Evolutionary conservation across 1,140 invertebrate species (phyloP).

Genomic region (Musca domestica): DNA sequence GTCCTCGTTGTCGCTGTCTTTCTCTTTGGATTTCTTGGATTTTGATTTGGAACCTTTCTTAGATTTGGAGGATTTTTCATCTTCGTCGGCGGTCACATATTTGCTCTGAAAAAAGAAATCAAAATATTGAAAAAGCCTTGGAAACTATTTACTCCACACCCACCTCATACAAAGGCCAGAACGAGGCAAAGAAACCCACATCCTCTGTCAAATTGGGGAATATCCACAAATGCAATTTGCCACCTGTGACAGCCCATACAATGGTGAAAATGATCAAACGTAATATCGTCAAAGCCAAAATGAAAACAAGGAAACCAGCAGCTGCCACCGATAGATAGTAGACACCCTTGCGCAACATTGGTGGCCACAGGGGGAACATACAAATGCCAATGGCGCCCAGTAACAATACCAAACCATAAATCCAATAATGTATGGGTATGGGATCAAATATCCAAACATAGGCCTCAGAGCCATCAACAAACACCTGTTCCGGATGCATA

Average conservation of each 20-base stretch:
- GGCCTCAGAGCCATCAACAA: conserved; percentile 90
- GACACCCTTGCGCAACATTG: conserved; percentile 86
- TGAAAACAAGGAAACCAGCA: conserved; percentile 90
- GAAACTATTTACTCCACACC: conserved; percentile 29
- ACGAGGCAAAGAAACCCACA: conserved; percentile 97
- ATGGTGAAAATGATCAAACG: conserved; percentile 88
- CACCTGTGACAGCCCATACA: conserved; percentile 86
- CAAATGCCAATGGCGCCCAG: conserved; percentile 93
- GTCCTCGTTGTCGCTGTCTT: conserved; percentile 64
- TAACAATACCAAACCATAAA: conserved; percentile 88
- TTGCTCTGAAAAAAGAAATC: conserved; percentile 36
- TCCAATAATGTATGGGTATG: conserved; percentile 93
- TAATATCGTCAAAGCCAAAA: conserved; percentile 84
- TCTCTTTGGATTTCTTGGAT: conserved; percentile 69
- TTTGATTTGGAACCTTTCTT: conserved; percentile 59
- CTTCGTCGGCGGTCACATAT: conserved; percentile 33
- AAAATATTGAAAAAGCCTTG: not conserved
- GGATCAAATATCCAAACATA: conserved; percentile 99
- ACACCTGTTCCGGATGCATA: conserved; percentile 94
- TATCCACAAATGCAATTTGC: conserved; percentile 93
- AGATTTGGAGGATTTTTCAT: conserved; percentile 55
- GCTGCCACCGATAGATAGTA: conserved; percentile 95
- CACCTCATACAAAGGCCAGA: conserved; percentile 95
- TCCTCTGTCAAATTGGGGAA: conserved; percentile 98
- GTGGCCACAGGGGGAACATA: conserved; percentile 97